Evolutionary conservation across 2,797 vertebrate genomes (phyloP).

Genomic region (Columba guinea): DNA sequence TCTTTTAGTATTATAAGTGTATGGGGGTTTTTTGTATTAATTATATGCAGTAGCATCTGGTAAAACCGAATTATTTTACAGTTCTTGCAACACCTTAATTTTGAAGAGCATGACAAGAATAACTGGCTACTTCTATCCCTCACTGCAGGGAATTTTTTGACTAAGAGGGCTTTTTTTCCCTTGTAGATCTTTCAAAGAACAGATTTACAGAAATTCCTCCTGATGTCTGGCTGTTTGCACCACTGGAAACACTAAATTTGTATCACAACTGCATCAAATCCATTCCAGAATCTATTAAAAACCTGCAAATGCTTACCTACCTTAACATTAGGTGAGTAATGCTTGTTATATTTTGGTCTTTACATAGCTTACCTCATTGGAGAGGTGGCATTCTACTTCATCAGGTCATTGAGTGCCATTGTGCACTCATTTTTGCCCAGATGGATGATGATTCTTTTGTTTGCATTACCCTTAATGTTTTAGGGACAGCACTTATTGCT

Average conservation of each 20-base stretch:
- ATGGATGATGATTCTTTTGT: not conserved
- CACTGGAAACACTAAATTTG: constrained; percentile 94
- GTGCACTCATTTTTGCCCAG: not conserved
- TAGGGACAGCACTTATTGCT: not conserved
- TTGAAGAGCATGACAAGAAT: constrained; percentile 39
- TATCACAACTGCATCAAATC: constrained; percentile 99
- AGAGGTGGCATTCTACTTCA: not conserved
- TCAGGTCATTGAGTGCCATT: not conserved
- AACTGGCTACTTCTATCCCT: not conserved
- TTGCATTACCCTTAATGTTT: not conserved
- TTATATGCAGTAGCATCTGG: constrained; percentile 8
- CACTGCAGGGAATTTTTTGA: not conserved
- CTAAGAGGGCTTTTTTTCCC: not conserved
- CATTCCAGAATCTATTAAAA: constrained; percentile 96
- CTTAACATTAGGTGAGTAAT: constrained; percentile 87
- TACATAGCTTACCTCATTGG: not conserved
- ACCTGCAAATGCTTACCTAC: constrained; percentile 97
- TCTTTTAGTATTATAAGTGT: not conserved
- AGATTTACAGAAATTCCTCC: constrained; percentile 93
- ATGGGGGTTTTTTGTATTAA: not conserved
- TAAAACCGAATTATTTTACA: constrained; percentile 50
- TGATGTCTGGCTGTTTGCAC: constrained; percentile 94
- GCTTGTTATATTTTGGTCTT: not conserved
- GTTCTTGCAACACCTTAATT: constrained; percentile 32
- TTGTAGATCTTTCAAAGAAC: constrained; percentile 95